These are phyloP conservation scores for Anthrax anthrax DNA, from an alignment of 2,888 invertebrate species.

Conservation along the genomic window DNA sequence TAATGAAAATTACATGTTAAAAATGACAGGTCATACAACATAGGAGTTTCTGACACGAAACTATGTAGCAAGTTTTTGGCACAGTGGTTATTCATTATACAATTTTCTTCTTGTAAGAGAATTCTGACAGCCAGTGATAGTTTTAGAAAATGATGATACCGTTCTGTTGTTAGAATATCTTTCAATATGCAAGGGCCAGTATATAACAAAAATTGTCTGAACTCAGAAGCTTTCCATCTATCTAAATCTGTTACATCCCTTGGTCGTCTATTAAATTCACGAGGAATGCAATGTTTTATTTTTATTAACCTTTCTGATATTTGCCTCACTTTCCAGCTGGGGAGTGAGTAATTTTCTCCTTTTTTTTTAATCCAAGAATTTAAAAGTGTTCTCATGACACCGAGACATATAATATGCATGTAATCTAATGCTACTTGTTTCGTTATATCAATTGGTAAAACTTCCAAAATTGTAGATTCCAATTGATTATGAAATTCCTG, in stretches of 20 bases:
- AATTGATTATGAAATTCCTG: neutral
- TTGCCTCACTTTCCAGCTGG: neutral
- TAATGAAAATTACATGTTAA: neutral
- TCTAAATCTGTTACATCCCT: neutral
- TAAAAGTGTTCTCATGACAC: neutral
- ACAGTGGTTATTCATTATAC: constrained; percentile 1
- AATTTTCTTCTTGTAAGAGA: constrained; percentile 2
- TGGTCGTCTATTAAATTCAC: neutral
- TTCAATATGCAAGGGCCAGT: constrained; percentile 4
- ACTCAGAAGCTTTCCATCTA: constrained; percentile 11
- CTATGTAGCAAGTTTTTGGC: neutral
- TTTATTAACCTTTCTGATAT: neutral
- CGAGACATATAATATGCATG: constrained; percentile 2
- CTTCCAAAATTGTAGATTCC: neutral
- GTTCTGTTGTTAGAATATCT: neutral
- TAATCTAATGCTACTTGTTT: neutral
- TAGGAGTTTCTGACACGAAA: neutral
- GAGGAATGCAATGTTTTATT: neutral
- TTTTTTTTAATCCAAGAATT: neutral
- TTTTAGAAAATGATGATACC: constrained; percentile 14
- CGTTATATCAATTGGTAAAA: neutral
- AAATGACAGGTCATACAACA: neutral
- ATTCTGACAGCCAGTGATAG: constrained; percentile 11
- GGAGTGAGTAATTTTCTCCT: neutral
- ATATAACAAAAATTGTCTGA: constrained; percentile 8